Evolutionary conservation across 2,113 vertebrate species (phyloP).

Genomic region (Anarrhichthys ocellatus): DNA sequence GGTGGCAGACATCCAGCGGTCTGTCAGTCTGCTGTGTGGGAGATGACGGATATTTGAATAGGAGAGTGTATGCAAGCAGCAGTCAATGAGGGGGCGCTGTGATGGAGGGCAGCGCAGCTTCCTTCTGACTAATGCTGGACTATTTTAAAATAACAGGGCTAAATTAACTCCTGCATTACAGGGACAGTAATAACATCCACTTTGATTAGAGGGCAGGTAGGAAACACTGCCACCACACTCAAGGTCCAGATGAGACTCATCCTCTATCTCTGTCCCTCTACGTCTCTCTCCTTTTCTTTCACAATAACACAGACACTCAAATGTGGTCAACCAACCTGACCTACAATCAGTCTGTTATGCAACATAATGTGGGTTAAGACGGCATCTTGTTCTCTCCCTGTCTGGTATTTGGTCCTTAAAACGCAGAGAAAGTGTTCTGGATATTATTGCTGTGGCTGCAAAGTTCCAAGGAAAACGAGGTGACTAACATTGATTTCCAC

Average conservation of each 20-base stretch:
- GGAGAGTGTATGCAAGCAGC: conserved; percentile 68
- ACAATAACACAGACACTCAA: conserved; percentile 48
- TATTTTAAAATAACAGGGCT: conserved; percentile 80
- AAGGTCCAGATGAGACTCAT: conserved; percentile 65
- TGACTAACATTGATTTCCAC: conserved; percentile 78
- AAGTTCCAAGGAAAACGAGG: conserved; percentile 55
- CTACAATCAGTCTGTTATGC: conserved; percentile 71
- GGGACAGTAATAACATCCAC: conserved; percentile 52
- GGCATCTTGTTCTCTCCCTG: conserved; percentile 66
- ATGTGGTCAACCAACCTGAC: conserved; percentile 64
- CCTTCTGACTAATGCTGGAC: conserved; percentile 77
- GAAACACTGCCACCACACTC: conserved; percentile 44
- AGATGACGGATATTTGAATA: conserved; percentile 83
- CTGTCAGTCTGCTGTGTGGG: conserved; percentile 81
- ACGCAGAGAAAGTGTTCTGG: conserved; percentile 60
- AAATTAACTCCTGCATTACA: conserved; percentile 72
- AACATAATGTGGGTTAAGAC: conserved; percentile 62
- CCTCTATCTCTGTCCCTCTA: conserved; percentile 27
- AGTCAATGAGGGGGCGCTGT: conserved; percentile 68
- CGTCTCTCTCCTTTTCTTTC: conserved; percentile 9
- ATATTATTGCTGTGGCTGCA: conserved; percentile 61
- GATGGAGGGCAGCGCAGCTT: conserved; percentile 66
- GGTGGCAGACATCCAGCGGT: conserved; percentile 81
- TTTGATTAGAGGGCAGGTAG: conserved; percentile 61
- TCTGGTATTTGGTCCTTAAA: conserved; percentile 76